Evolutionary conservation across 2,113 vertebrate genomes (phyloP).

Genomic region (Bufo bufo): DNA sequence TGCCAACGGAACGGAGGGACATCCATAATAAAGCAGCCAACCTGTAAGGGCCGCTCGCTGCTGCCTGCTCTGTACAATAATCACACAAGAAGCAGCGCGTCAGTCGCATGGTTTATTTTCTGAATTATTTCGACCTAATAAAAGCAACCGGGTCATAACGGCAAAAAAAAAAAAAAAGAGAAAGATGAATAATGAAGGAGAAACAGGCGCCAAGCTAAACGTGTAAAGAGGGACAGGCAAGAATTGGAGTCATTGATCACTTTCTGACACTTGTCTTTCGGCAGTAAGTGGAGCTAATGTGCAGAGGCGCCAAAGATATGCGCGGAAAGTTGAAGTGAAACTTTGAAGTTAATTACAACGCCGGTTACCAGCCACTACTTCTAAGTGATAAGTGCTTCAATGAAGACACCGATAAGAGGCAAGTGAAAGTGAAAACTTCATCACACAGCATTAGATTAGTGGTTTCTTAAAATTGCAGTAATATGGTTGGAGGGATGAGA

Average conservation of each 20-base stretch:
- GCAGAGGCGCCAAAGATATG: slow-evolving; percentile 6
- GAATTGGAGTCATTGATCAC: slow-evolving; percentile 53
- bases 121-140: slow-evolving; percentile 36
- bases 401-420: slow-evolving; percentile 24
- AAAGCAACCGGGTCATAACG: slow-evolving; percentile 31
- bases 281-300: slow-evolving; percentile 47
- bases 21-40: neutral
- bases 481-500: neutral
- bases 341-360: slow-evolving; percentile 36
- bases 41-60: slow-evolving; percentile 9
- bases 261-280: slow-evolving; percentile 32
- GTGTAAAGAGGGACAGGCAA: neutral
- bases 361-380: neutral
- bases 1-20: neutral
- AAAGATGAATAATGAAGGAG: slow-evolving; percentile 32
- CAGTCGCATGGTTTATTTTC: slow-evolving; percentile 34
- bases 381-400: slow-evolving; percentile 4
- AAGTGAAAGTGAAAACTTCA: slow-evolving; percentile 25
- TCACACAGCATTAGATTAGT: neutral
- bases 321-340: slow-evolving; percentile 28
- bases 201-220: slow-evolving; percentile 11
- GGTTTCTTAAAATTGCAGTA: neutral
- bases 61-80: slow-evolving; percentile 3
- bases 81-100: neutral
- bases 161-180: neutral